phyloP scores from a whole-genome alignment of 2,113 vertebrate genomes.

The Centropus bengalensis region DNA sequence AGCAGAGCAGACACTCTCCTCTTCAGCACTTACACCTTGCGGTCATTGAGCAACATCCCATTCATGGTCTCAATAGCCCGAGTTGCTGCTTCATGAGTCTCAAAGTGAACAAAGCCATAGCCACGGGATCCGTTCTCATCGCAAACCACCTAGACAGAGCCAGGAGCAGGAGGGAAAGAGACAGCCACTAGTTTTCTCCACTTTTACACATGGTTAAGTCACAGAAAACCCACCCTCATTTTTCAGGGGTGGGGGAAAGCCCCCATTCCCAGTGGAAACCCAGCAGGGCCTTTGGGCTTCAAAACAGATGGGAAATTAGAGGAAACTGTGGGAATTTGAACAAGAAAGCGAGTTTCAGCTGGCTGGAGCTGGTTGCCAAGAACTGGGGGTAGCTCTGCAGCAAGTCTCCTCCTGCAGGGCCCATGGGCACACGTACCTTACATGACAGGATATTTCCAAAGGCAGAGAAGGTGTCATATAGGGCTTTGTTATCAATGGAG shows the following conservation, averaged over 20 bases:
- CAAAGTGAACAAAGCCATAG: slow-evolving; percentile 97
- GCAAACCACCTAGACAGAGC: slow-evolving; percentile 84
- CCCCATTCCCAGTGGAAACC: background rate
- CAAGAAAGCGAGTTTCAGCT: background rate
- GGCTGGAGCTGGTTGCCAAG: rapidly evolving
- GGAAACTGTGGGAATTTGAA: background rate
- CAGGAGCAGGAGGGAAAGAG: background rate
- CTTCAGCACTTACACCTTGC: slow-evolving; percentile 89
- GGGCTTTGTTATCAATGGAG: slow-evolving; percentile 96
- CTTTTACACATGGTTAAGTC: rapidly evolving
- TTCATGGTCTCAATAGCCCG: slow-evolving; percentile 95
- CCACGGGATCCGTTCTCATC: slow-evolving; percentile 95
- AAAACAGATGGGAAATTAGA: background rate
- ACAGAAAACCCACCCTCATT: background rate
- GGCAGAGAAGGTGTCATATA: slow-evolving; percentile 96
- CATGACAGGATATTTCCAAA: slow-evolving; percentile 98
- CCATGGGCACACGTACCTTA: slow-evolving; percentile 78
- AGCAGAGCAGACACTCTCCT: background rate
- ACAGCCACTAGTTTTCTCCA: background rate
- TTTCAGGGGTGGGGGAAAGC: background rate
- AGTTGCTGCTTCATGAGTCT: slow-evolving; percentile 91
- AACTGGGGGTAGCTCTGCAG: background rate
- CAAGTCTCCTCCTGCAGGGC: background rate
- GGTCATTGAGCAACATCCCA: slow-evolving; percentile 95
- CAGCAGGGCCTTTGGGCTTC: background rate